Base-by-base conservation (phyloP, 2,797 vertebrate genomes). In the Protonibea diacanthus region DNA sequence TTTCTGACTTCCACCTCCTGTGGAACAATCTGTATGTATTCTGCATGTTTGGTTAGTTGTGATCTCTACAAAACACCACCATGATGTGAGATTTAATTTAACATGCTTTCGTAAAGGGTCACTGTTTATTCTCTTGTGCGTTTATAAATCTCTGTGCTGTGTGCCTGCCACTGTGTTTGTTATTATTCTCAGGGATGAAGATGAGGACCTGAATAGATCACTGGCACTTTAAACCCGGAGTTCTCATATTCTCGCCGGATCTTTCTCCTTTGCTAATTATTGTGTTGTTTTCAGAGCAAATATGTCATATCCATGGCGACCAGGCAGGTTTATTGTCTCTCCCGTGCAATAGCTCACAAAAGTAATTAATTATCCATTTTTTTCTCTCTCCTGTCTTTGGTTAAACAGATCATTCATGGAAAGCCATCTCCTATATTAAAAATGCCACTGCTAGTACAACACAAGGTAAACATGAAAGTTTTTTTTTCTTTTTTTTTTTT, bases 231-330 rank as follows among this genome's bases (percentile, higher is more conserved):
- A 98, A 99, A 96, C 95, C 96, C 93, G 87, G 96, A 97, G 97
- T 98, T 98, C 96, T 96, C 97, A 96, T 98, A 98, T 98, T 99
- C 97, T 98, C 96, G 92, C 97, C 95, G 97, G 97, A 99, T 99
- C 98, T 97, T 97, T 98, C 97, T 97, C 96, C 97, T 98, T 99
- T 98, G 98, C 98, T 99, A 99, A 99, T 99, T 99, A 99, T 99
- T 99, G 97, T 99, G 98, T 99, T 99, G 98, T 99, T 99, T 99
- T 98, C 97, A 97, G 97, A 98, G 97, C 98, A 99, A 99, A 99
- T 99, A 99, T 99, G 98, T 99, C 98, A 99, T 99, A 99, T 99
- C 98, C 98, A 99, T 99, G 98, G 97, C 97, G 97, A 99, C 97
- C 97, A 96, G 96, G 97, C 97, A 99, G 98, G 97, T 98, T 99